Base-by-base conservation (phyloP, 2,113 vertebrate genomes). In the Stegostoma tigrinum region DNA sequence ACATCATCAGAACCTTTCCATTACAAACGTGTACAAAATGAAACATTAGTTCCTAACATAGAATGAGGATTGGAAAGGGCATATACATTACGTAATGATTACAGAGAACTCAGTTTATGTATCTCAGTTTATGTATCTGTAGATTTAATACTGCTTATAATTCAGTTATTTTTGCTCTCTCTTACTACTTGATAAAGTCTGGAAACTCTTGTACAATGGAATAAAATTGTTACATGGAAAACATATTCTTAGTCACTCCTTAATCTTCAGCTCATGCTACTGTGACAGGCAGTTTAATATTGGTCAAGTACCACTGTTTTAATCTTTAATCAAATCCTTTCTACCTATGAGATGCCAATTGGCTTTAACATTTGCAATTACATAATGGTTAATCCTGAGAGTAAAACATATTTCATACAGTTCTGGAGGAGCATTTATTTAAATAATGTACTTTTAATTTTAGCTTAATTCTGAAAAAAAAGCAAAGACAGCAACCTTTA, bases 151-250 rank as follows among this genome's bases (percentile, higher is more conserved):
- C 87, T 61, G 34, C 89, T 19, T 38, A 38, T 61, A 67, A 89
- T 90, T 34, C 21, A 66, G 89, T 66, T 19, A 38, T 21, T 83
- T 61, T 83, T 17, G 17, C 1, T 42, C 19, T 38, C 34, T 93
- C n/a, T 64, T 91, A 64, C 89, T 8, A 91, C 55, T 61, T 66
- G 55, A 91, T 30, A 91, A 61, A 61, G 10, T 30, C 15, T 91
- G 61, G 19, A 66, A 93, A 93, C n/a, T n/a, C 34, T 83, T 61
- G 48, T 89, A 64, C 19, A 38, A 91, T 15, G 64, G 14, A 66
- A 91, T 91, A 91, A 91, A 64, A 66, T 38, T 91, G 30, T 66
- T n/a, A 64, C 34, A 19, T n/a, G 89, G 61, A 91, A 91, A 66
- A 91, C 61, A 91, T 23, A 91, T 64, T 66, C 89, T 38, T 55